These are phyloP conservation scores for Megaceryle maxima DNA, from an alignment of 2,113 vertebrate species.

Conservation along the genomic window DNA sequence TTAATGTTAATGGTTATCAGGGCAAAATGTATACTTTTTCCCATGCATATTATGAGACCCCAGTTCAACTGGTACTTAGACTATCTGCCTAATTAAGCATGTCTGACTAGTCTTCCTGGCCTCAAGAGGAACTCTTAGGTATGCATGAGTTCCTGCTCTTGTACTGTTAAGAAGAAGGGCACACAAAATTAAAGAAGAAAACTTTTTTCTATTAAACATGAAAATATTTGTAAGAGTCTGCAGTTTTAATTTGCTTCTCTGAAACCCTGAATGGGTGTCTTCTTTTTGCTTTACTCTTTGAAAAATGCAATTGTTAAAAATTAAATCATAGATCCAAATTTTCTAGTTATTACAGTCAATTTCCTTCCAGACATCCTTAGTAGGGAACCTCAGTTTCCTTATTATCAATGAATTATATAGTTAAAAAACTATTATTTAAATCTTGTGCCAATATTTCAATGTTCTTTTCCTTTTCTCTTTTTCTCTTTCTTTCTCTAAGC, in stretches of 20 bases:
- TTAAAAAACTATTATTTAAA: constrained; percentile 58
- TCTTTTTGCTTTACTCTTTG: not conserved
- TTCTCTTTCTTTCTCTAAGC: constrained; percentile 85
- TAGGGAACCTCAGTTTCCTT: constrained; percentile 54
- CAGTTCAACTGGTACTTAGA: not conserved
- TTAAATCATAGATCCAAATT: constrained; percentile 47
- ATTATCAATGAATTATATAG: constrained; percentile 48
- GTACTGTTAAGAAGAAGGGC: not conserved
- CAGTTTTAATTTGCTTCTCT: not conserved
- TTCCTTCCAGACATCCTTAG: constrained; percentile 62
- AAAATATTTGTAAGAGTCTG: not conserved
- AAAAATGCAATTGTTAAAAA: constrained; percentile 52
- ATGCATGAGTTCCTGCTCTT: not conserved
- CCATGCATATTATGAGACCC: not conserved
- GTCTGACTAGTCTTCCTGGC: not conserved
- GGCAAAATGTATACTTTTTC: not conserved
- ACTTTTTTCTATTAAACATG: not conserved
- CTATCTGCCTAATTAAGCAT: not conserved
- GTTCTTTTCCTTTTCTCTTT: constrained; percentile 81
- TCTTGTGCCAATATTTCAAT: constrained; percentile 76
- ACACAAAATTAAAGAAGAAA: not conserved
- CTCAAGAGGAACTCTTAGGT: not conserved
- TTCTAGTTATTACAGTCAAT: constrained; percentile 48
- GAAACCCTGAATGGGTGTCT: not conserved
- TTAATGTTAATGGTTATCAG: not conserved